These are phyloP conservation scores for Calyptommatus sinebrachiatus DNA, from an alignment of 2,113 vertebrate genomes.

Conservation along the genomic window DNA sequence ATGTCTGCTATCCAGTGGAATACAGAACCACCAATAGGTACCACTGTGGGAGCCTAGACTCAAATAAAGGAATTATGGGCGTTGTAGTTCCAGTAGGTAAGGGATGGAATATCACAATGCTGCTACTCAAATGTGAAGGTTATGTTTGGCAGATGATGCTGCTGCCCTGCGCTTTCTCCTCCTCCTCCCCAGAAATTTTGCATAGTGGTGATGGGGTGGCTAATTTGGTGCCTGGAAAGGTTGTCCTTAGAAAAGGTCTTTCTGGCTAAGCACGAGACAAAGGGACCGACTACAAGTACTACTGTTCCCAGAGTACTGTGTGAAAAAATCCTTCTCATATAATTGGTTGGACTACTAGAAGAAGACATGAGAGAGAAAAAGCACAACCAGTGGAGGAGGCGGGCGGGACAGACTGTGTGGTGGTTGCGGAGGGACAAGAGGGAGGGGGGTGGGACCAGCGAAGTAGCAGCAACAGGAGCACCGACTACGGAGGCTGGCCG, in stretches of 20 bases:
- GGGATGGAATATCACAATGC: no score
- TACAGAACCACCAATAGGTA: no score
- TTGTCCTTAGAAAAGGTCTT: no score
- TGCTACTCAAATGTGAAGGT: neutral
- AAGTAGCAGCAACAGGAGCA: no score
- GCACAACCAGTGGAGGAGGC: neutral
- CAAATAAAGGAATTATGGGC: neutral
- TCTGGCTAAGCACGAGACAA: neutral
- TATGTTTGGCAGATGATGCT: neutral
- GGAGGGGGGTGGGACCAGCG: neutral
- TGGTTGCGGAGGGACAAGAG: neutral
- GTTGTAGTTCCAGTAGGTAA: neutral
- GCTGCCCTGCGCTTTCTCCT: no score
- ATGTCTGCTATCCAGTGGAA: no score
- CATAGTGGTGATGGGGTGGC: no score
- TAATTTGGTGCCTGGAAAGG: no score
- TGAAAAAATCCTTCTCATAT: no score
- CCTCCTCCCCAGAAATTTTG: no score
- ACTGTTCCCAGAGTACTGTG: slow-evolving; percentile 4
- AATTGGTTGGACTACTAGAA: no score
- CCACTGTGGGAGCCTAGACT: no score
- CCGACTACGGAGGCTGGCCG: neutral
- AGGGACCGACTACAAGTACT: neutral
- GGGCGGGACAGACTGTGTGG: neutral
- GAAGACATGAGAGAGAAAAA: neutral